Percentiles rank a stretch among this genome's conserved stretches.
phyloP scores from a whole-genome alignment of 2,113 vertebrate genomes.

The Mandrillus leucophaeus region DNA sequence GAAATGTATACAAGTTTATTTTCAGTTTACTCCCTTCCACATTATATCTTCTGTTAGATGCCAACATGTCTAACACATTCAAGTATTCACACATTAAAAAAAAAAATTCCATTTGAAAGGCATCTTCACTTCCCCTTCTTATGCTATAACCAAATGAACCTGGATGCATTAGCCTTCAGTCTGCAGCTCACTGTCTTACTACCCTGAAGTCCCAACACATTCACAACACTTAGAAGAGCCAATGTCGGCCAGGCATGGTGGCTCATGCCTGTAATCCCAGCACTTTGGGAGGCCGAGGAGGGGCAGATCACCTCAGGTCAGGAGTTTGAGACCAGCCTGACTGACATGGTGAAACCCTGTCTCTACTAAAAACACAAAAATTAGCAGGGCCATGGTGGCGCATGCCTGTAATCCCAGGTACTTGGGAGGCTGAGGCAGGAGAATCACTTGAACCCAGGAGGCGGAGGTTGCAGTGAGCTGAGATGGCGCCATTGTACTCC shows the following conservation, averaged over 20 bases:
- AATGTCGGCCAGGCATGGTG: not conserved
- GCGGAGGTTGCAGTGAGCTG: no score
- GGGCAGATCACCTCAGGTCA: no score
- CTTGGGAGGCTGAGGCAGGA: no score
- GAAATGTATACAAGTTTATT: conserved; percentile 43
- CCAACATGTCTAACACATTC: conserved; percentile 30
- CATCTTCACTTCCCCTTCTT: not conserved
- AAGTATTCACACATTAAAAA: conserved; percentile 13
- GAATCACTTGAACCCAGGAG: no score
- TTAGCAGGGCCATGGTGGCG: no score
- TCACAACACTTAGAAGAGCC: not conserved
- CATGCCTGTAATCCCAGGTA: no score
- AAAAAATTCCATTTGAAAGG: not conserved
- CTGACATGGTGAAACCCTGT: no score
- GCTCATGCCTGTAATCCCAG: no score
- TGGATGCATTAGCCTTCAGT: not conserved
- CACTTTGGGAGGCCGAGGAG: no score
- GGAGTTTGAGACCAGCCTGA: no score
- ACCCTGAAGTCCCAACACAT: not conserved
- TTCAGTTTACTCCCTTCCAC: conserved; percentile 44
- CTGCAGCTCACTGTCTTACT: not conserved
- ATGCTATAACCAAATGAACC: not conserved
- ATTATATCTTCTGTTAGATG: not conserved
- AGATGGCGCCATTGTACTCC: no score
- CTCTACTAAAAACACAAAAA: no score